phyloP scores from a whole-genome alignment of 2,113 vertebrate species.

The Melanerpes aurifrons region DNA sequence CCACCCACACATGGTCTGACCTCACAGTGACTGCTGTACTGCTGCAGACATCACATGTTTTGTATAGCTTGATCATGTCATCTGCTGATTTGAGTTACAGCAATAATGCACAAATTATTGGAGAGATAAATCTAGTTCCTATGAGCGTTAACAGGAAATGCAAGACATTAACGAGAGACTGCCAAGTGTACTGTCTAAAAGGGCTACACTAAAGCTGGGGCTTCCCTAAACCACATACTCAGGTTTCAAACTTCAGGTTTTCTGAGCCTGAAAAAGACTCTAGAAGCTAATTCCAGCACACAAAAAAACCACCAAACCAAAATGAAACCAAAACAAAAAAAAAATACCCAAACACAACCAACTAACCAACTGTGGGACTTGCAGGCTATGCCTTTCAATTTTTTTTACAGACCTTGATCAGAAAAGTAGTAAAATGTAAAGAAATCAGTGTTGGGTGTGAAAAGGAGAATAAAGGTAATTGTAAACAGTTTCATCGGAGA shows the following conservation, averaged over 20 bases:
- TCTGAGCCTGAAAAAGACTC: background rate
- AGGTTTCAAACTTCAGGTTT: background rate
- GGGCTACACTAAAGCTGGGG: background rate
- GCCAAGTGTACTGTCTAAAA: background rate
- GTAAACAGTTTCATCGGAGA: too few relatives aligned
- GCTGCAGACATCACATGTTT: background rate
- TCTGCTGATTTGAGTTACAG: background rate
- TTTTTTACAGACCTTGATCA: too few relatives aligned
- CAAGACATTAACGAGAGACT: background rate
- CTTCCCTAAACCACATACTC: background rate
- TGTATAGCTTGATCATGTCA: background rate
- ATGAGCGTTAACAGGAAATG: background rate
- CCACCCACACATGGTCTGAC: background rate
- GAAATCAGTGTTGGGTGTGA: too few relatives aligned
- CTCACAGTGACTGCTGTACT: background rate
- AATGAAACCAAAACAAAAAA: too few relatives aligned
- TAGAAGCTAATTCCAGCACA: background rate
- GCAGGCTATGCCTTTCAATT: too few relatives aligned
- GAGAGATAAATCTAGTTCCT: background rate
- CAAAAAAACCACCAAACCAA: background rate
- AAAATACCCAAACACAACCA: too few relatives aligned
- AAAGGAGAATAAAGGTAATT: too few relatives aligned
- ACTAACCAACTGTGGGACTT: too few relatives aligned
- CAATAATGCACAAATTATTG: background rate
- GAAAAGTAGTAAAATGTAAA: too few relatives aligned